phyloP scores from a whole-genome alignment of 2,888 invertebrate species.

The Gonocerus acuteangulatus region DNA sequence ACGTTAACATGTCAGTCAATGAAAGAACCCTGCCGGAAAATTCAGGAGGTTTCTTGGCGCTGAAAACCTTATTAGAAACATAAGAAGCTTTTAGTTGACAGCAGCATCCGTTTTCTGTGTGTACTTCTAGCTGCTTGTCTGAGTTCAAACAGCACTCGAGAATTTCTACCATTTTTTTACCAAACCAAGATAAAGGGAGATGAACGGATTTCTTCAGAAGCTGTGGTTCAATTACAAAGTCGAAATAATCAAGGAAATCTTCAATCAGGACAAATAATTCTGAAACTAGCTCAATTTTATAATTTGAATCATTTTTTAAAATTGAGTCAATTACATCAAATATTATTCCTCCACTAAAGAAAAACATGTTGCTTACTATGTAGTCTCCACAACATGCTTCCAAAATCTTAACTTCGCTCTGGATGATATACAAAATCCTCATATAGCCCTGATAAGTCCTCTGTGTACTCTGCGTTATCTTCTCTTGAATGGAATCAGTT shows the following conservation, averaged over 20 bases:
- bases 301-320: background rate
- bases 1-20: conserved; percentile 15
- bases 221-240: conserved; percentile 22
- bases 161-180: conserved; percentile 28
- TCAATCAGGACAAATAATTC: conserved; percentile 24
- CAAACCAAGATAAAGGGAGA: conserved; percentile 32
- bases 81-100: conserved; percentile 22
- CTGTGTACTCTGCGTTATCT: background rate
- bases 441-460: background rate
- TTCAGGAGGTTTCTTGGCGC: conserved; percentile 21
- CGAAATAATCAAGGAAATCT: conserved; percentile 27
- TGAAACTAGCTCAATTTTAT: conserved; percentile 1
- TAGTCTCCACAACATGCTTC: conserved; percentile 24
- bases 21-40: conserved; percentile 5
- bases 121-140: conserved; percentile 16
- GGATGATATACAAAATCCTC: conserved; percentile 11
- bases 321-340: conserved; percentile 27
- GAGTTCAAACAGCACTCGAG: conserved; percentile 20
- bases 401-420: conserved; percentile 24
- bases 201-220: conserved; percentile 24
- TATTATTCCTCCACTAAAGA: conserved; percentile 29
- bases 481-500: conserved; percentile 1
- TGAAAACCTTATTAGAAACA: conserved; percentile 7
- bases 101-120: conserved; percentile 1
- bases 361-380: conserved; percentile 29